Conservation (phyloP, 2,888 invertebrate genomes). For the Nymphalis c-album region DNA sequence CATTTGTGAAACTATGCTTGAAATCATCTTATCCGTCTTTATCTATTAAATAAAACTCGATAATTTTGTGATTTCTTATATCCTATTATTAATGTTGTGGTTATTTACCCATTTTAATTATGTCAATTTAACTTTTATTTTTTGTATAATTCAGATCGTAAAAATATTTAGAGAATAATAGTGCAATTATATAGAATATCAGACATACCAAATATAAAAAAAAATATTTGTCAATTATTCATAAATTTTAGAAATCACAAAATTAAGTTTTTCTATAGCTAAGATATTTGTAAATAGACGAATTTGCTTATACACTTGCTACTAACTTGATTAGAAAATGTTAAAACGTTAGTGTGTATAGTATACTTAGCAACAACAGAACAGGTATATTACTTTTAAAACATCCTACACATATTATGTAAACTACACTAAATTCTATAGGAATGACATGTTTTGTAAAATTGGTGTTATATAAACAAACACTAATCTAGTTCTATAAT, state of each 20-base stretch:
- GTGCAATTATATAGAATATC: constrained; percentile 13
- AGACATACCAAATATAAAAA: constrained; percentile 10
- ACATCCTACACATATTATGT: neutral
- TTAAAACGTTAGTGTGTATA: constrained; percentile 33
- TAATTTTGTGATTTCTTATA: constrained; percentile 36
- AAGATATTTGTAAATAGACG: constrained; percentile 33
- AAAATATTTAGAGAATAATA: neutral
- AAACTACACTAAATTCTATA: constrained; percentile 6
- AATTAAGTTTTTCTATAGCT: constrained; percentile 32
- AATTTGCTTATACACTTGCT: constrained; percentile 37
- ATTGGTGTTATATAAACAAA: constrained; percentile 25
- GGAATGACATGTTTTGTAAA: constrained; percentile 14
- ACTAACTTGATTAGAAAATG: constrained; percentile 35
- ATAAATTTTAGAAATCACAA: constrained; percentile 28
- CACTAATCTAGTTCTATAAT: constrained; percentile 34
- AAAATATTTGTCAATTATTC: constrained; percentile 29
- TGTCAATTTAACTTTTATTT: neutral
- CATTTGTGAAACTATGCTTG: constrained; percentile 41
- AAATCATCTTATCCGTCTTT: constrained; percentile 64
- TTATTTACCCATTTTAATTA: no score
- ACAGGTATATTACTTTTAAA: constrained; percentile 12
- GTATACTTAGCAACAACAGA: constrained; percentile 13
- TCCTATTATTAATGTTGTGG: neutral
- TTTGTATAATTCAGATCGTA: neutral
- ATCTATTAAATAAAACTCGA: constrained; percentile 25